Conservation (phyloP, 1,140 invertebrate species). For the Copidosoma floridanum region DNA sequence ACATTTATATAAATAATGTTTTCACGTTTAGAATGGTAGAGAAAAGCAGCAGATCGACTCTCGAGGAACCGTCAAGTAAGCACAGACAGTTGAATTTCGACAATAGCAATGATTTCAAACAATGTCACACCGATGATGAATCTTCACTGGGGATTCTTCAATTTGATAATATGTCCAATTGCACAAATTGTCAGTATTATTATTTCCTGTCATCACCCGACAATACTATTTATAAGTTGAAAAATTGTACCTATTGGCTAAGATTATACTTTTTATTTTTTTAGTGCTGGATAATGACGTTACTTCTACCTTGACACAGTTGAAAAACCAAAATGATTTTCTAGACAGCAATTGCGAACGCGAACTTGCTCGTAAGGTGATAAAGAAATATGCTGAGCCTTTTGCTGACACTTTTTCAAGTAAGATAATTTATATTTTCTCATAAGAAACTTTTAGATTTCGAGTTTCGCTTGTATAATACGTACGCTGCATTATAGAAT, state of each 20-base stretch:
- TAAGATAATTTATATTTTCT: slow-evolving; percentile 8
- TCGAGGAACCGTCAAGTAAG: background rate
- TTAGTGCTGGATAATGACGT: slow-evolving; percentile 29
- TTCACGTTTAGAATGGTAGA: slow-evolving; percentile 21
- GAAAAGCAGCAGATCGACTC: slow-evolving; percentile 4
- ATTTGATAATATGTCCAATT: background rate
- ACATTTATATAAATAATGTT: background rate
- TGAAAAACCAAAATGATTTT: slow-evolving; percentile 17
- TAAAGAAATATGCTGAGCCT: slow-evolving; percentile 37
- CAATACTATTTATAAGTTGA: background rate
- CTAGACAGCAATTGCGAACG: slow-evolving; percentile 33
- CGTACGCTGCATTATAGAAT: background rate
- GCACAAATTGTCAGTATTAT: too few species aligned
- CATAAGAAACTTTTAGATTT: background rate
- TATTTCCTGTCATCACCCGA: background rate
- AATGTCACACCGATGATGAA: too few species aligned
- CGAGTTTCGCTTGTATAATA: background rate
- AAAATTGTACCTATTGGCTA: too few species aligned
- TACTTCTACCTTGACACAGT: slow-evolving; percentile 26
- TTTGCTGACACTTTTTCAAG: background rate
- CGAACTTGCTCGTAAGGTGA: slow-evolving; percentile 39
- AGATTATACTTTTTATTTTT: slow-evolving; percentile 25
- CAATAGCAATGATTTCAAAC: slow-evolving; percentile 12
- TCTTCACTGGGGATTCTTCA: slow-evolving; percentile 39
- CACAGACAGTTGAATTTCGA: slow-evolving; percentile 23